Base-by-base conservation (phyloP, 1,140 invertebrate genomes). In the Andricus grossulariae region DNA sequence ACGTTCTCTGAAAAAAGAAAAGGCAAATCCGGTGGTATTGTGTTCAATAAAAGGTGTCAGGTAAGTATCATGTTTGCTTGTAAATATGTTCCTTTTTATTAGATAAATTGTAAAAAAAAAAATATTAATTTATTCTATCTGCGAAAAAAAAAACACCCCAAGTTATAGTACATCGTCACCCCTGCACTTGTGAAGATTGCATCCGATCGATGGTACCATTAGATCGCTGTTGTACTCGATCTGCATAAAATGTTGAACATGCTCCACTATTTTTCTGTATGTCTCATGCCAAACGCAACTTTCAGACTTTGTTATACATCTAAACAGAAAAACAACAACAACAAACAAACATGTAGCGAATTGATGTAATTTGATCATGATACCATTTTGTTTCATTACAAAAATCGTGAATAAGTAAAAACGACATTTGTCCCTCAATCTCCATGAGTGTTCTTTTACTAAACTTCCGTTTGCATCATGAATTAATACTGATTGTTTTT, bases 251-350 rank as follows among this genome's bases (percentile, higher is more conserved):
- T 86, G 82, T 86, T 91, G 90, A 84, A 91, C 89, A 84, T 90
- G 86, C 82, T 87, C 86, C 83, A 89, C 85, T 77, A 86, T 89
- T 89, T 87, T 90, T 81, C 86, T 88, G 76, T 90, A 91, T 80
- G 89, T 90, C 84, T 86, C 84, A 89, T 91, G 89, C 89, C 90
- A 91, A 90, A 88, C 86, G 83, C 90, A 91, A 85, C 83, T 88
- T 84, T 83, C 84, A 83, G 84, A 89, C 84, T 88, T 86, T 79
- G 80, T 87, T 83, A 88, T 89, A 83, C 88, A 91, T 88, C 90
- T 91, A 76, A 80, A 80, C 75, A 74, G 73, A 73, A 52, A 77
- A 70, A 76, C 45, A 73, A 80, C 79, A 75, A 77, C 6, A 81
- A 80, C 73, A 81, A 80, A 83, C 76, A 81, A 81, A 82, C 75